Evolutionary conservation across 2,113 vertebrate genomes (phyloP).

Genomic region (Limanda limanda): DNA sequence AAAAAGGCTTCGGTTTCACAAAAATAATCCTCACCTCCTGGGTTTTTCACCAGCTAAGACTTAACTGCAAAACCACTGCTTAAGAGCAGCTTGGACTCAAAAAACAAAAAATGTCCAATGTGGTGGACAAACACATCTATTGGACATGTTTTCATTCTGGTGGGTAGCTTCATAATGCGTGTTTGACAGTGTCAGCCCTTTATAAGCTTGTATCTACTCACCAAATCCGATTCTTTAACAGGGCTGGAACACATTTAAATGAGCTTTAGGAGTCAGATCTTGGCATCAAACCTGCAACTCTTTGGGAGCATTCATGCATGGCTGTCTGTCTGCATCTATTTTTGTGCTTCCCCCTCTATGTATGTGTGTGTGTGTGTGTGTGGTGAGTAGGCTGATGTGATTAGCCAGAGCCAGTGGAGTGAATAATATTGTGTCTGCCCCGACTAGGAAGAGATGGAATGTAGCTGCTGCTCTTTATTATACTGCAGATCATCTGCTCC

Average conservation of each 20-base stretch:
- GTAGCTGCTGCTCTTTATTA: slow-evolving; percentile 67
- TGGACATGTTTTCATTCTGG: slow-evolving; percentile 10
- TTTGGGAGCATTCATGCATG: slow-evolving; percentile 52
- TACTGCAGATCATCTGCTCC: slow-evolving; percentile 49
- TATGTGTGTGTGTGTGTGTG: slow-evolving; percentile 14
- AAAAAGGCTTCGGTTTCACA: slow-evolving; percentile 43
- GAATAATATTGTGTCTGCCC: slow-evolving; percentile 73
- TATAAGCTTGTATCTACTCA: slow-evolving; percentile 12
- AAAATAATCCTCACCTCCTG: slow-evolving; percentile 56
- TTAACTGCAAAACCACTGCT: slow-evolving; percentile 22
- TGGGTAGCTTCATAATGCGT: slow-evolving; percentile 20
- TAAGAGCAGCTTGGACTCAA: slow-evolving; percentile 15
- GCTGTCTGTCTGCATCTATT: slow-evolving; percentile 65
- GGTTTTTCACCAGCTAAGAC: slow-evolving; percentile 26
- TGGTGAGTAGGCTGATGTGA: slow-evolving; percentile 70
- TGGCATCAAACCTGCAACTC: slow-evolving; percentile 59
- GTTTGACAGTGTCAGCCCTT: slow-evolving; percentile 2
- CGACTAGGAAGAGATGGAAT: slow-evolving; percentile 58
- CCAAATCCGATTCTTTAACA: slow-evolving; percentile 15
- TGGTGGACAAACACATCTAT: neutral
- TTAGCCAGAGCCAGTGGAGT: slow-evolving; percentile 76
- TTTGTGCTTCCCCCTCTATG: slow-evolving; percentile 21
- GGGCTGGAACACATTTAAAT: slow-evolving; percentile 44
- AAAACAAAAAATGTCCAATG: neutral
- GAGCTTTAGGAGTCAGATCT: slow-evolving; percentile 43